Base-by-base conservation (phyloP, 2,888 invertebrate species). In the Lepeophtheirus nordmannii region DNA sequence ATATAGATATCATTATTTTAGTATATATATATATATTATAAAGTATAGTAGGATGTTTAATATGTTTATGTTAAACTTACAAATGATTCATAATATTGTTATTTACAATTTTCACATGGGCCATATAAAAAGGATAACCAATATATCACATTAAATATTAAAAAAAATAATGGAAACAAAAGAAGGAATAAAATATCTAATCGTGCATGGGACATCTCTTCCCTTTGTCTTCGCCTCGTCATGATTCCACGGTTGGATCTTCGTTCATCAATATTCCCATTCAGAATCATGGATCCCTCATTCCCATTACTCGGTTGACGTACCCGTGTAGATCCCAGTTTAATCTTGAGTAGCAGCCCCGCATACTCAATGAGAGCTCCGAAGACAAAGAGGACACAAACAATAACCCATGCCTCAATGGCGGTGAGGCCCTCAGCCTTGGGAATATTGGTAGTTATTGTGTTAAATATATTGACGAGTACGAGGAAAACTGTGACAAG, bases 351-450 rank as follows among this genome's bases (percentile, higher is more conserved):
- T 53, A 63, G 38, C 3, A 63, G 56, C 17, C 63, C 63, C 22
- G 63, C 63, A 22, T 63, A 63, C 38, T 63, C 66, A 14, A 66
- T 59, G 10, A 66, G 66, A 1, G 66, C 66, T 38, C 66, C 66
- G 20, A 66, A 66, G n/a, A 66, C 66, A 46, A 66, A 66, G 37
- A 66, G 60, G 1, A 66, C 66, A 30, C 66, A 66, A 1, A 66
- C 66, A 22, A 66, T 66, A 41, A 66, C 66, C 66, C 66, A 66
- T 10, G 66, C 66, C 46, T 66, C 66, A n/a, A 66, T 66, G 30
- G 66, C 66, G 1, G 66, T 60, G 10, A 60, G 40, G 7, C 46
- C 46, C 17, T 66, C 46, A 17, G 58, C 66, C 60, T 66, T 66
- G 40, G 66, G 66, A 22, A 66, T 66, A 37, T 66, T 66, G 1